Percentiles rank a stretch among this genome's conserved stretches.
Conservation (phyloP, 2,113 vertebrate genomes). For the Meriones unguiculatus region DNA sequence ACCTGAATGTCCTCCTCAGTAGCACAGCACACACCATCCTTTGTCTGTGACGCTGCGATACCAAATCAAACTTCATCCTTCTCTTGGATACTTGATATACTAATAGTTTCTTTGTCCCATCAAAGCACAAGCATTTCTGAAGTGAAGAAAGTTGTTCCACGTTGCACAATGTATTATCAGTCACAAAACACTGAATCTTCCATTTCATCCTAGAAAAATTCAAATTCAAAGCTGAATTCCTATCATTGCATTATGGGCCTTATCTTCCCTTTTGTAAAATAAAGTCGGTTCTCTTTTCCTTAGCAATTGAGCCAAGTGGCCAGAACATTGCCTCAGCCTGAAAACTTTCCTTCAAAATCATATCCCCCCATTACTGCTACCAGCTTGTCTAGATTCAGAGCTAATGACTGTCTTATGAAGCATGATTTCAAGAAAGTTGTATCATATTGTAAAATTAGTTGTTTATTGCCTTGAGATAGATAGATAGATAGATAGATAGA, state of each 20-base stretch:
- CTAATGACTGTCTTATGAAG: too few species aligned
- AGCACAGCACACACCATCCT: not conserved
- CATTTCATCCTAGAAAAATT: not conserved
- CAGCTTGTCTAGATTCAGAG: not conserved
- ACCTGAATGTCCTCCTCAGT: not conserved
- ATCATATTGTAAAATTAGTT: too few species aligned
- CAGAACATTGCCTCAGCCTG: not conserved
- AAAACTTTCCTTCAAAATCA: not conserved
- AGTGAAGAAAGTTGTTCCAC: not conserved
- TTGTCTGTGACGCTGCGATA: not conserved
- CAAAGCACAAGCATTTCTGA: not conserved
- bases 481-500: too few species aligned
- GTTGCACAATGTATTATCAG: not conserved
- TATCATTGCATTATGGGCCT: not conserved
- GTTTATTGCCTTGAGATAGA: too few species aligned
- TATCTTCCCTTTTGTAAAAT: not conserved
- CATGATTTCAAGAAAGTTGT: too few species aligned
- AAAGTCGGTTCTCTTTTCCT: not conserved
- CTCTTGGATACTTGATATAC: not conserved
- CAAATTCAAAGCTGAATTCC: not conserved
- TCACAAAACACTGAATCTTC: constrained; percentile 2
- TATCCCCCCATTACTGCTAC: not conserved
- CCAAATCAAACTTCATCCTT: not conserved
- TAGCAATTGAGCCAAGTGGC: not conserved
- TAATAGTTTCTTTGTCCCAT: not conserved